Base-by-base conservation (phyloP, 2,113 vertebrate genomes). In the Mellivora capensis region DNA sequence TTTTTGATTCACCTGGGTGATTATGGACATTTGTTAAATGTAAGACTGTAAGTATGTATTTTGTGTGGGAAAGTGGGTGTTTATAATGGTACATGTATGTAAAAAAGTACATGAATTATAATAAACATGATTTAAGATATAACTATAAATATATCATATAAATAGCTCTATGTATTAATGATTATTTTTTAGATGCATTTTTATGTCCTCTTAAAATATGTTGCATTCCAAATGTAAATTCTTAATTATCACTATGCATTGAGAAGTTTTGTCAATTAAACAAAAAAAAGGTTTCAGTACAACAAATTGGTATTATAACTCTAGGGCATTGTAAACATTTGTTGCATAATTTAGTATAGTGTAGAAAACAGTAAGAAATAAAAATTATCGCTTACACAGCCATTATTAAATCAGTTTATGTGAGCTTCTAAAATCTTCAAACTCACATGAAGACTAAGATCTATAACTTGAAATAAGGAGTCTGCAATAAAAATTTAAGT, bases 401-500 rank as follows among this genome's bases (percentile, higher is more conserved):
- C 54, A 74, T 96, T 95, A 87, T 81, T 90, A 93, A 91, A 47
- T 89, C 80, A 59, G 49, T 84, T 97, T 97, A 47, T 93, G 15
- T 92, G 91, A 79, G 27, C 9, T 79, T 96, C 29, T 85, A 88
- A 97, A 80, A 87, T 39, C 49, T 47, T 94, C 52, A 93, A 90
- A 96, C n/a, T 87, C 20, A 93, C 6, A 49, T 23, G 21, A 72
- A 91, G n/a, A 74, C 42, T 62, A n/a, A 95, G 18, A 88, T 83
- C 5, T 94, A 42, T 97, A 96, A 91, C 44, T 96, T 89, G 37
- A 93, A 97, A 90, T 94, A 89, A 88, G 39, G 20, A 47, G 6
- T 72, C 8, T 85, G 44, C 37, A 96, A 80, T 97, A 94, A 97
- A 96, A 93, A 52, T 76, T 81, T 92, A 47, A 95, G 90, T 82